A percentile compares a stretch with the other conserved stretches of the same genome.
phyloP scores from a whole-genome alignment of 2,888 invertebrate species.

The Strigamia transsilvanica region DNA sequence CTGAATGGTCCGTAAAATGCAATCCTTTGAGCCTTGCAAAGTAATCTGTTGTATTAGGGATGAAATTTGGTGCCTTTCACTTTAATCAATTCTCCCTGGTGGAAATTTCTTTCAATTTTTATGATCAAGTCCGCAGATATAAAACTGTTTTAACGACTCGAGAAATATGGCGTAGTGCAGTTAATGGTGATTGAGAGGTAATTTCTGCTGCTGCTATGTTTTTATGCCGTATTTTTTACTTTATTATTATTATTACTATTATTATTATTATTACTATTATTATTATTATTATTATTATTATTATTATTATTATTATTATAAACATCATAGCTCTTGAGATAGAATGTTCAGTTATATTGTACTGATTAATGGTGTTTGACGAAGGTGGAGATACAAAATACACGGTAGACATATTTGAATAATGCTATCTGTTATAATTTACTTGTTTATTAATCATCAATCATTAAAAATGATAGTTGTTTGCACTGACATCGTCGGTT shows the following conservation, averaged over 20 bases:
- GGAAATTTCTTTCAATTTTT: slow-evolving; percentile 30
- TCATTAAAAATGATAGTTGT: background rate
- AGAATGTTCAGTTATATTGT: background rate
- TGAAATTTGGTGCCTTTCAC: slow-evolving; percentile 1
- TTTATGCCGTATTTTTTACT: background rate
- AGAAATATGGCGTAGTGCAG: slow-evolving; percentile 12
- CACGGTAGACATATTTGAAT: background rate
- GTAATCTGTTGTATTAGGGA: slow-evolving; percentile 22
- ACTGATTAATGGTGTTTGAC: background rate
- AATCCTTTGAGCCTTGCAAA: slow-evolving; percentile 1
- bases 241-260: background rate
- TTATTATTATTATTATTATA: too few relatives aligned
- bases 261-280: too few relatives aligned
- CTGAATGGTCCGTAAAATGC: background rate
- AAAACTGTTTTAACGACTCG: slow-evolving; percentile 2
- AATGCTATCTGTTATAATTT: background rate
- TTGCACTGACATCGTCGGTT: background rate
- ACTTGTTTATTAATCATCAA: background rate
- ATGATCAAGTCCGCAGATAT: background rate
- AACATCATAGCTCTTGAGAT: background rate
- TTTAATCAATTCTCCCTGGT: slow-evolving; percentile 31
- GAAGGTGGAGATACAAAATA: background rate
- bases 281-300: background rate
- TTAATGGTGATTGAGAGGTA: slow-evolving; percentile 26
- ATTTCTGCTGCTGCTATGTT: background rate